Percentiles rank a stretch among this genome's conserved stretches.
These are phyloP conservation scores for Baronia brevicornis DNA, from an alignment of 2,888 invertebrate genomes.

Conservation along the genomic window DNA sequence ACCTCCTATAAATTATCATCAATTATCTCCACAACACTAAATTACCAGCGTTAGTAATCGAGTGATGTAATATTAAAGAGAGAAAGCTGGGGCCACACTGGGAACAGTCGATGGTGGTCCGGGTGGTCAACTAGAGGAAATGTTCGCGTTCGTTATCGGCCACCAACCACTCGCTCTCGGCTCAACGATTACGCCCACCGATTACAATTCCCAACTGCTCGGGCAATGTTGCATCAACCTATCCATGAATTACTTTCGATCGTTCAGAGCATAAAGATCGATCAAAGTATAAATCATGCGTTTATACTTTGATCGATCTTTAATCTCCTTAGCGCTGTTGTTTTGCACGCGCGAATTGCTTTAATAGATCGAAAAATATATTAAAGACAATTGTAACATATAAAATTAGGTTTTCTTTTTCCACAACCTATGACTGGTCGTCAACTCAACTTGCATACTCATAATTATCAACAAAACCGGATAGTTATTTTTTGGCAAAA, in stretches of 20 bases:
- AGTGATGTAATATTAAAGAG: slow-evolving; percentile 5
- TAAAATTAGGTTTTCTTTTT: too few species aligned
- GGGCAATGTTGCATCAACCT: slow-evolving; percentile 7
- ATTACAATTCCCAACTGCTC: slow-evolving; percentile 9
- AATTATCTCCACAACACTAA: slow-evolving; percentile 1
- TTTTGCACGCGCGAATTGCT: too few species aligned
- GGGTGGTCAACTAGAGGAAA: slow-evolving; percentile 8
- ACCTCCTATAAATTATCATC: slow-evolving; percentile 4
- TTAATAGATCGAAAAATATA: too few species aligned
- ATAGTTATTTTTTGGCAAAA: too few species aligned
- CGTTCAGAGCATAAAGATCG: not conserved
- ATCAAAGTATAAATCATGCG: too few species aligned
- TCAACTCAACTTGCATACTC: too few species aligned
- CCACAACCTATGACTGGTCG: too few species aligned
- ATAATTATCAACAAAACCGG: too few species aligned
- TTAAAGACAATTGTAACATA: too few species aligned
- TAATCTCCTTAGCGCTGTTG: too few species aligned
- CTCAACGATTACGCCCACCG: slow-evolving; percentile 8
- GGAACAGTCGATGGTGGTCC: slow-evolving; percentile 1
- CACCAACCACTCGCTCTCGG: not conserved
- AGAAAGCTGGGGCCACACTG: slow-evolving; percentile 8
- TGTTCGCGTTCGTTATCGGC: slow-evolving; percentile 8
- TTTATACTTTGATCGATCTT: too few species aligned
- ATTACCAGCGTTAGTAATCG: slow-evolving; percentile 5
- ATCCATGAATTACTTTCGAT: slow-evolving; percentile 1